Evolutionary conservation across 1,140 invertebrate genomes (phyloP).

Genomic region (Ceratina calcarata): DNA sequence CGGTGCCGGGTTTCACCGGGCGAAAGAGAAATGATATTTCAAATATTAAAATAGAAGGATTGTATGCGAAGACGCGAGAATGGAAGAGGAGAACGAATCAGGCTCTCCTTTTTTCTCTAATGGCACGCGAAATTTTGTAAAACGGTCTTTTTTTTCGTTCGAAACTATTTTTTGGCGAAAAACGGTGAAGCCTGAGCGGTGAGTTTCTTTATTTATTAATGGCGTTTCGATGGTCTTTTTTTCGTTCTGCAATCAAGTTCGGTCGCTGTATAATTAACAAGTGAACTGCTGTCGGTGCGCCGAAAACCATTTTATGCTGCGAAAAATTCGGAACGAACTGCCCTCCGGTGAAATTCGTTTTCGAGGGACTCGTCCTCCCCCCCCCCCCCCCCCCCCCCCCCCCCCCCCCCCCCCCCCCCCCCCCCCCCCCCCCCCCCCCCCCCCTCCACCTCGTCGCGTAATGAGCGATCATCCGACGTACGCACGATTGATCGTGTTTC

Average conservation of each 20-base stretch:
- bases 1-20: neutral
- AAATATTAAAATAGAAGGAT: slow-evolving; percentile 37
- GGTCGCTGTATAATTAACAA: slow-evolving; percentile 2
- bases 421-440: no score
- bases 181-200: neutral
- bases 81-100: neutral
- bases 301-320: neutral
- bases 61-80: neutral
- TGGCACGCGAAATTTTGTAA: neutral
- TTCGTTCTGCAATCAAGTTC: no score
- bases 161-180: neutral
- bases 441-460: no score
- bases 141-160: neutral
- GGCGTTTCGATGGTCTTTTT: no score
- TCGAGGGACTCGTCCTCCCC: neutral
- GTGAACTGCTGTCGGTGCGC: neutral
- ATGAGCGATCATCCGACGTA: neutral
- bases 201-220: neutral
- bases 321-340: neutral
- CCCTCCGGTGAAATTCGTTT: neutral
- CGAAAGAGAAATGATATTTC: slow-evolving; percentile 32
- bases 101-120: neutral
- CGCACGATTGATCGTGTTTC: no score
- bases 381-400: no score
- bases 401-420: no score